These are phyloP conservation scores for Hydrozoanthus gracilis DNA, from an alignment of 92 coral and sea anemone species.

Conservation along the genomic window DNA sequence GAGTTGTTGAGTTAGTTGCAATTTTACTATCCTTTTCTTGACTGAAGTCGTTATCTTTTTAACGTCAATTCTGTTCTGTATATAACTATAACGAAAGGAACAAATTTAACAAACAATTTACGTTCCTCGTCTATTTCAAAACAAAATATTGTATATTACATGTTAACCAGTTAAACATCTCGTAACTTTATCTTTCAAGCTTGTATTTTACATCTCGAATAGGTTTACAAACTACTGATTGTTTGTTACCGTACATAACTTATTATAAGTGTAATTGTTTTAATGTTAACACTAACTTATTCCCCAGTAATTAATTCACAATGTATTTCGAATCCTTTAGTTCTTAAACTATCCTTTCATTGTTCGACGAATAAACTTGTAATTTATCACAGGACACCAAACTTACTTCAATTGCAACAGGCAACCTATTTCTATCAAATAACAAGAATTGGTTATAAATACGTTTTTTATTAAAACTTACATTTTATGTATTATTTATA, in stretches of 20 bases:
- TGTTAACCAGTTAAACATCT: neutral
- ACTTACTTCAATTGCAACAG: neutral
- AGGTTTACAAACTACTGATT: too few relatives aligned
- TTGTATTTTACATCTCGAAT: neutral
- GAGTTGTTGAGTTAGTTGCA: neutral
- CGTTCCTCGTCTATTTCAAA: too few relatives aligned
- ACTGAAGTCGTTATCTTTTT: neutral
- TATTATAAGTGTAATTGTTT: too few relatives aligned
- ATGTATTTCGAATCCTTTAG: too few relatives aligned
- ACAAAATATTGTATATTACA: neutral
- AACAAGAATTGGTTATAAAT: too few relatives aligned
- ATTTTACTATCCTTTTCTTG: neutral
- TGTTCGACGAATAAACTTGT: neutral
- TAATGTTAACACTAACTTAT: too few relatives aligned
- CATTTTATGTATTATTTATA: neutral
- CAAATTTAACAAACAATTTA: too few relatives aligned
- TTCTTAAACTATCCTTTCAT: too few relatives aligned
- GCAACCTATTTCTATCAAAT: too few relatives aligned
- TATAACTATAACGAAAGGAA: neutral
- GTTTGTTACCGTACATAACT: too few relatives aligned
- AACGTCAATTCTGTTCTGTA: neutral
- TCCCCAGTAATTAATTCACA: too few relatives aligned
- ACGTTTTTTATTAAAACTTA: neutral
- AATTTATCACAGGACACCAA: neutral
- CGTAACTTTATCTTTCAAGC: too few relatives aligned